Base-by-base conservation (phyloP, 2,888 invertebrate species). In the Eueremaeus valkanovi region DNA sequence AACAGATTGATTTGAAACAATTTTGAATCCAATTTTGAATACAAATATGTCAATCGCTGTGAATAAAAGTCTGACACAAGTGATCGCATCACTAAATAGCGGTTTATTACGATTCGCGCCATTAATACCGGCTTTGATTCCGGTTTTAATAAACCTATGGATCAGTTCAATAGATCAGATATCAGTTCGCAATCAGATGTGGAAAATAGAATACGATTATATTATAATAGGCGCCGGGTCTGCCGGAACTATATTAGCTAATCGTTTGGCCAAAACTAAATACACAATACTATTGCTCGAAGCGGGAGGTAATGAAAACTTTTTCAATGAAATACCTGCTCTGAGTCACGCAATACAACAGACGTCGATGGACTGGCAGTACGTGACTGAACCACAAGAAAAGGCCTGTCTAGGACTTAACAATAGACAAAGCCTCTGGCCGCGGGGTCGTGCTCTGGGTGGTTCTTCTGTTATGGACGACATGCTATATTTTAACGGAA, bases 281-380 rank as follows among this genome's bases (percentile, higher is more conserved):
- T 33, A 61, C 11, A 16, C 16, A n/a, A 33, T 29, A 33, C 33
- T 61, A n/a, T n/a, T 66, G 6, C 36, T 66, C 9, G 63, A 66
- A 31, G 63, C 63, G 21, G 63, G 63, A 1, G 61, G 61, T 33
- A 61, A 61, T 33, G 33, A 61, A 61, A 61, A 61, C 61, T 61
- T 33, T 29, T 61, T 61, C 61, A 61, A 5, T 33, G 61, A 61
- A 33, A 33, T 61, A 18, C 61, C 61, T n/a, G 61, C 61, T 6
- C 61, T 61, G n/a, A 61, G 61, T 61, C 61, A 61, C 31, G 61
- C 24, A 27, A 16, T 61, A 33, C 31, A 36, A 36, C n/a, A 36
- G n/a, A 66, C 36, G 21, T 21, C 36, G 21, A 66, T 66, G 63
- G 63, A 66, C 63, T 66, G 63, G 63, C 33, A 66, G 21, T 66